phyloP scores from a whole-genome alignment of 2,113 vertebrate genomes.

The Solea senegalensis region DNA sequence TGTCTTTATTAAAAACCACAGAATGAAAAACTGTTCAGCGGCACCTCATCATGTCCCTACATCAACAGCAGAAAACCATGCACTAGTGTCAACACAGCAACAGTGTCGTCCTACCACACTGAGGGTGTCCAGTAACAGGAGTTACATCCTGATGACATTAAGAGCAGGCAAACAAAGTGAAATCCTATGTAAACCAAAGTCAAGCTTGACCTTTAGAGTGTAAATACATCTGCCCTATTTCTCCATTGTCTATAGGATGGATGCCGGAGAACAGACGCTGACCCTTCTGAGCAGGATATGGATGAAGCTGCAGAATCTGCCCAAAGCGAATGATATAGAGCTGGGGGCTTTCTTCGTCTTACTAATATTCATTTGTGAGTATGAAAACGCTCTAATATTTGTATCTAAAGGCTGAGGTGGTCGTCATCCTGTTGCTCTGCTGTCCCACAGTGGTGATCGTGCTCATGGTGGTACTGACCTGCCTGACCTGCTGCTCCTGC shows the following conservation, averaged over 20 bases:
- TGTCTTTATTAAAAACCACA: neutral
- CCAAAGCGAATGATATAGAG: conserved; percentile 83
- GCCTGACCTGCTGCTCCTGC: conserved; percentile 60
- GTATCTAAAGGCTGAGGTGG: neutral
- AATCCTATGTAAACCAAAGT: conserved; percentile 7
- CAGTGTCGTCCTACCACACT: neutral
- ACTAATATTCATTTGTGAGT: conserved; percentile 90
- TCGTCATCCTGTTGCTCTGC: conserved; percentile 1
- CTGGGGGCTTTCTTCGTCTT: conserved; percentile 87
- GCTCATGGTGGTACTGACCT: conserved; percentile 52
- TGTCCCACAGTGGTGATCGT: conserved; percentile 68
- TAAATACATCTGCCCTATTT: neutral
- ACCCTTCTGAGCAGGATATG: conserved; percentile 81
- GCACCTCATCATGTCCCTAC: neutral
- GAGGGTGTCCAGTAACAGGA: neutral
- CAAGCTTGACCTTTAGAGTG: neutral
- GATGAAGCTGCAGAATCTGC: conserved; percentile 86
- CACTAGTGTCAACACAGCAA: conserved; percentile 8
- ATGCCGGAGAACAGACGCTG: conserved; percentile 77
- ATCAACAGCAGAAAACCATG: neutral
- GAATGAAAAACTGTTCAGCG: neutral
- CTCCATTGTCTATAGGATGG: conserved; percentile 65
- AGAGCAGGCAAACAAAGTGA: neutral
- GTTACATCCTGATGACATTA: conserved; percentile 15
- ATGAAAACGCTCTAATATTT: neutral